A percentile compares a stretch with the other conserved stretches of the same genome.
These are phyloP conservation scores for Heterocephalus glaber DNA, from an alignment of 2,113 vertebrate genomes.

Conservation along the genomic window DNA sequence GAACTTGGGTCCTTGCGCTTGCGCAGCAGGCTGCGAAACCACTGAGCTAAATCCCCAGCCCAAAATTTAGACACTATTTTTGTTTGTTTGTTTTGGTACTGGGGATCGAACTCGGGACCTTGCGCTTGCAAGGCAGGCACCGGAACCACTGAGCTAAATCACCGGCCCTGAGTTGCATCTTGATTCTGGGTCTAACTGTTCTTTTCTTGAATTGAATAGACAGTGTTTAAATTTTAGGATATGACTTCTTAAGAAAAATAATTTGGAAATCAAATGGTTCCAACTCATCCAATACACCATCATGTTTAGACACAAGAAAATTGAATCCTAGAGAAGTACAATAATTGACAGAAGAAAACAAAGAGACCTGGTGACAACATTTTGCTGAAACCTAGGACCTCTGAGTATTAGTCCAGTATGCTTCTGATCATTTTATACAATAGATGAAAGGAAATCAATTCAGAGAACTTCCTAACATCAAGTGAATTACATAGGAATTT, in stretches of 20 bases:
- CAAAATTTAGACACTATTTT: no score
- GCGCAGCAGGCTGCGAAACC: no score
- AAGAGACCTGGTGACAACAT: neutral
- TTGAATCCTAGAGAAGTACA: neutral
- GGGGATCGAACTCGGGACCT: no score
- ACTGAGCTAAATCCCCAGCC: no score
- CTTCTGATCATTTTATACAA: slow-evolving; percentile 16
- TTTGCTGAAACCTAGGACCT: neutral
- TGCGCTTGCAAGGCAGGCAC: no score
- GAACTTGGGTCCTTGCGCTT: no score
- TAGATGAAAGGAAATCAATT: slow-evolving; percentile 65
- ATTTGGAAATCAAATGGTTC: neutral
- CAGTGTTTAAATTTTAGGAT: neutral
- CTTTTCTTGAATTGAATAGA: slow-evolving; percentile 1
- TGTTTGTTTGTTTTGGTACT: no score
- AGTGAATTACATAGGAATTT: slow-evolving; percentile 56
- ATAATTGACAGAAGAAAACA: neutral
- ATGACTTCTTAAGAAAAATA: neutral
- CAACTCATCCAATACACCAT: neutral
- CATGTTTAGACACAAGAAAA: neutral
- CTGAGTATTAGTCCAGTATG: neutral
- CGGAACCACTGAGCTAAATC: no score
- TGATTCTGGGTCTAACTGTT: neutral
- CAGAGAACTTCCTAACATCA: slow-evolving; percentile 56
- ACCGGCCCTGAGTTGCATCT: no score